These are phyloP conservation scores for Andrena minutula DNA, from an alignment of 2,888 invertebrate species.

Conservation along the genomic window DNA sequence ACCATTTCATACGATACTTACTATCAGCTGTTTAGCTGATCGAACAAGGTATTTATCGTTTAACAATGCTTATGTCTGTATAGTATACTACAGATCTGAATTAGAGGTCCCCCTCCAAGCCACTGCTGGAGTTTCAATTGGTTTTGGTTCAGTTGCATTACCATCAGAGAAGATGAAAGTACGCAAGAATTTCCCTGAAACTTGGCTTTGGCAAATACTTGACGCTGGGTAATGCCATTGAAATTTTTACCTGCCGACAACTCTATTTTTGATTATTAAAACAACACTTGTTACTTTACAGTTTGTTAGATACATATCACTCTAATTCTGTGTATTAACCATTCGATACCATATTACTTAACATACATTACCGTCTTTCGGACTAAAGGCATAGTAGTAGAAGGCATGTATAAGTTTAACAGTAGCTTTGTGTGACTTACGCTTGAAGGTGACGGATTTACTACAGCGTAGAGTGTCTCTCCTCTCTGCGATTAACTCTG, in stretches of 20 bases:
- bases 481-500: slow-evolving; percentile 18
- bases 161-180: slow-evolving; percentile 84
- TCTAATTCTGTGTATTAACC: slow-evolving; percentile 15
- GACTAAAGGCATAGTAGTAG: slow-evolving; percentile 4
- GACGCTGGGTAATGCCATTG: slow-evolving; percentile 87
- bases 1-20: slow-evolving; percentile 50
- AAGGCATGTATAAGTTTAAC: neutral
- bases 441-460: slow-evolving; percentile 33
- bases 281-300: slow-evolving; percentile 1
- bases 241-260: slow-evolving; percentile 53
- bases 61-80: slow-evolving; percentile 79
- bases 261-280: slow-evolving; percentile 16
- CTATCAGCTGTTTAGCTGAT: slow-evolving; percentile 46
- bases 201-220: slow-evolving; percentile 89
- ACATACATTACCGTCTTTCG: neutral
- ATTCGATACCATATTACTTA: neutral
- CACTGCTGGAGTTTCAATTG: slow-evolving; percentile 72
- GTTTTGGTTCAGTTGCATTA: slow-evolving; percentile 69
- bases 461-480: slow-evolving; percentile 4
- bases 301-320: slow-evolving; percentile 22
- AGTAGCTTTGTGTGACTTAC: slow-evolving; percentile 12
- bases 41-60: slow-evolving; percentile 63
- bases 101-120: slow-evolving; percentile 78
- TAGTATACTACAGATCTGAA: slow-evolving; percentile 86
- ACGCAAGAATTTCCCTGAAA: slow-evolving; percentile 90